Base-by-base conservation (phyloP, 2,797 vertebrate genomes). In the Adelosebastes latens region DNA sequence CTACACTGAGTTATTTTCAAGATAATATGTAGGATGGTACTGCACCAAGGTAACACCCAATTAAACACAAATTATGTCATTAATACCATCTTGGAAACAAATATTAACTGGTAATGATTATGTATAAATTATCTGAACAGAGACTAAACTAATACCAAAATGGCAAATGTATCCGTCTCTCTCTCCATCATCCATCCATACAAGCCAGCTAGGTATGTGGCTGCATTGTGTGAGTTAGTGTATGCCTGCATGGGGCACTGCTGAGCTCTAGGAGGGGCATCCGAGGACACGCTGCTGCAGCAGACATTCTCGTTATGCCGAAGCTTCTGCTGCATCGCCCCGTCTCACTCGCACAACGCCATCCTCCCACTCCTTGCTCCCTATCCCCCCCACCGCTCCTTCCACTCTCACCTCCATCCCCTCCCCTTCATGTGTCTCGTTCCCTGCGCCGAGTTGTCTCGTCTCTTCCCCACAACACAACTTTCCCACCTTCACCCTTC, bases 251-350 rank as follows among this genome's bases (percentile, higher is more conserved):
- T 10, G 68, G 78, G 69, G 71, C 70, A 84, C 61, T 60, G 60
- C 86, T 63, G 72, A 82, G 82, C 72, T 75, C 27, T 24, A 63
- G 61, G 75, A 79, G 86, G 87, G 84, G 80, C 85, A 85, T 86
- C 31, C 75, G 65, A 94, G 92, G 90, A 93, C 84, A 84, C 32
- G n/a, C 77, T 85, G 88, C 90, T 85, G 92, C 89, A 86, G 87
- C 88, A 92, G 83, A 87, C 82, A 29, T 11, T 80, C 59, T 81
- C 66, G 53, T 81, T 87, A 83, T 81, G 80, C 86, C 32, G 27
- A 72, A 76, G 81, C 84, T 86, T 82, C 75, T 91, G 90, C 89
- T 86, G 91, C 90, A 90, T 89, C 66, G 63, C 62, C 65, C 39
- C 62, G 63, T 72, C 84, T 75, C 68, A 20, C 55, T 75, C 34